Base-by-base conservation (phyloP, 2,888 invertebrate genomes). In the Spodoptera littoralis region DNA sequence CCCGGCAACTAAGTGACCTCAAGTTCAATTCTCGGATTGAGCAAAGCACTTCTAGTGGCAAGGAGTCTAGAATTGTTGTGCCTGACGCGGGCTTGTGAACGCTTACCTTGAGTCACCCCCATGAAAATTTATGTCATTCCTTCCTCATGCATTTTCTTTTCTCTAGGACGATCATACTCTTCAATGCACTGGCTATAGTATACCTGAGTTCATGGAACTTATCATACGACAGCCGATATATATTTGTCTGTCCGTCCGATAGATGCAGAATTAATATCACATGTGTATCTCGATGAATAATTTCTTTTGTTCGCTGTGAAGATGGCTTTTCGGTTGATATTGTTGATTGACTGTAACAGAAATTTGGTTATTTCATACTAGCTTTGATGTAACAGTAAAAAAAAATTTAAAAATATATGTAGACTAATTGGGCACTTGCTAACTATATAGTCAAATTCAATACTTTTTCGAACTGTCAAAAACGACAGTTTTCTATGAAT, bases 191-290 rank as follows among this genome's bases (percentile, higher is more conserved):
- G 0, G 94, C 93, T 18, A 94, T 71, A 0, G 83, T 78, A 45
- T 77, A 94, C 43, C 94, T 77, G 0, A 94, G 60, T 43, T 92
- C 93, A 1, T 92, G 92, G 59, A 94, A 94, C 55, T 92, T 92
- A 1, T 73, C 76, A 4, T 91, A 77, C 0, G 90, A 87, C 4
- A 94, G 54, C 9, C 92, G 71, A 24, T 89, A 91, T 0, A 84
- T 84, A 5, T 77, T 70, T 0, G 73, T 85, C 1, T 80, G 80
- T 49, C 88, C 88, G 60, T 92, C 74, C 24, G 92, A 90, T 0
- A 93, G 70, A 3, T 73, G 65, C 0, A 94, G 50, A 0, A 81
- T 79, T 0, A 94, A 54, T 12, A 94, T 89, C 0, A 94, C 65
- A 58, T 82, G 73, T 0, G 90, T 90, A 59, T 90, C 79, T 1